Conservation (phyloP, 2,113 vertebrate genomes). For the Aldabrachelys gigantea region DNA sequence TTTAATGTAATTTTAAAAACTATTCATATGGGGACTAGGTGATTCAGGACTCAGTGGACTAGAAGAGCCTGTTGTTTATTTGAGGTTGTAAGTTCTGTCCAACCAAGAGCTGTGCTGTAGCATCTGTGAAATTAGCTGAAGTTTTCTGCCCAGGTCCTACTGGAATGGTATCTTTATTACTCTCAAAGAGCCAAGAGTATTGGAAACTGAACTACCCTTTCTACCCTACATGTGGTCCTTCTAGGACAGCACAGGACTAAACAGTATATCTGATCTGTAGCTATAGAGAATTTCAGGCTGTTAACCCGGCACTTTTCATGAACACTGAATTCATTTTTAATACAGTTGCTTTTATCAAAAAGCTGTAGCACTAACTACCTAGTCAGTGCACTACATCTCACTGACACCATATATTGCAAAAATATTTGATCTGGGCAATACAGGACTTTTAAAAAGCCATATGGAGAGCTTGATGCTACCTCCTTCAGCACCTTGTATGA, state of each 20-base stretch:
- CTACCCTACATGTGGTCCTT: background rate
- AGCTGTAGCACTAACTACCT: background rate
- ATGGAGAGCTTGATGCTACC: background rate
- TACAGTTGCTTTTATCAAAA: background rate
- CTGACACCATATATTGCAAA: background rate
- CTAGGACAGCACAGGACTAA: background rate
- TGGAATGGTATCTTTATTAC: background rate
- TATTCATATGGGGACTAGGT: constrained; percentile 21
- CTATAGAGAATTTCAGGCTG: background rate
- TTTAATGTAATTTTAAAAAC: constrained; percentile 10
- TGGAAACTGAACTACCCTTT: background rate
- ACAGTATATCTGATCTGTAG: background rate
- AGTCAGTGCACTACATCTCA: background rate
- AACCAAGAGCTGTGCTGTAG: constrained; percentile 3
- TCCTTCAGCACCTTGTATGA: background rate
- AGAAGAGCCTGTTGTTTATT: constrained; percentile 5
- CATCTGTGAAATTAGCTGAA: background rate
- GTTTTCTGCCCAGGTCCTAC: background rate
- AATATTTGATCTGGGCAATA: background rate
- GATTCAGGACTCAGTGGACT: constrained; percentile 8
- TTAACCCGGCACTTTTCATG: background rate
- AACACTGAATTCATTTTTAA: background rate
- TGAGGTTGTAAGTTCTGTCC: constrained; percentile 14
- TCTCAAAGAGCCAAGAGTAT: background rate
- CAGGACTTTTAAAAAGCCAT: background rate